Percentiles rank a stretch among this genome's conserved stretches.
These are phyloP conservation scores for Fulica atra DNA, from an alignment of 2,113 vertebrate species.

Conservation along the genomic window DNA sequence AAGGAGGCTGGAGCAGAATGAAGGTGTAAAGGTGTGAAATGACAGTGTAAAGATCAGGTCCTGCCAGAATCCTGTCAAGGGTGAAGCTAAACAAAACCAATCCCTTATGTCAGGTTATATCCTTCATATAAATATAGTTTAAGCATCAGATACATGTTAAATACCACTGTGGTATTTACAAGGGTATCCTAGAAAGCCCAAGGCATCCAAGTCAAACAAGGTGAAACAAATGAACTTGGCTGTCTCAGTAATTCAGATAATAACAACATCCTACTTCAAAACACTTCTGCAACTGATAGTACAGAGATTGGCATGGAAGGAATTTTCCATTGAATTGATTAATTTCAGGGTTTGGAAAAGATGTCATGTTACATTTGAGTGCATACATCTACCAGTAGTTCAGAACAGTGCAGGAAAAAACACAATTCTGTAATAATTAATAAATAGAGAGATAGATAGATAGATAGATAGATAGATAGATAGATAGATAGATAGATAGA, in stretches of 20 bases:
- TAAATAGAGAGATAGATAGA: neutral
- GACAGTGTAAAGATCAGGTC: neutral
- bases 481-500: neutral
- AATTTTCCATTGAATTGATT: neutral
- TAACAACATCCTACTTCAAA: neutral
- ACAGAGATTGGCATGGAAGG: neutral
- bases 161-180: neutral
- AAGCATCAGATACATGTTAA: neutral
- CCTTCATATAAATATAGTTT: neutral
- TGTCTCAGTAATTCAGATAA: neutral
- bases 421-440: neutral
- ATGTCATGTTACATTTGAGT: neutral
- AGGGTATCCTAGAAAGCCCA: neutral
- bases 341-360: neutral
- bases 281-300: neutral
- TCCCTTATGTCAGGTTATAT: neutral
- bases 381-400: neutral
- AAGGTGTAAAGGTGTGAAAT: neutral
- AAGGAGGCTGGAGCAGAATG: neutral
- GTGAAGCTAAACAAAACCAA: neutral
- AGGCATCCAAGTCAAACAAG: neutral
- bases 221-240: neutral
- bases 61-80: neutral
- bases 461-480: neutral
- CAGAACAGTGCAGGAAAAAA: neutral